Evolutionary conservation across 2,888 invertebrate species (phyloP), one percentile per base, ranked within the genome.

Genomic region (Trichogramma evanescens): DNA sequence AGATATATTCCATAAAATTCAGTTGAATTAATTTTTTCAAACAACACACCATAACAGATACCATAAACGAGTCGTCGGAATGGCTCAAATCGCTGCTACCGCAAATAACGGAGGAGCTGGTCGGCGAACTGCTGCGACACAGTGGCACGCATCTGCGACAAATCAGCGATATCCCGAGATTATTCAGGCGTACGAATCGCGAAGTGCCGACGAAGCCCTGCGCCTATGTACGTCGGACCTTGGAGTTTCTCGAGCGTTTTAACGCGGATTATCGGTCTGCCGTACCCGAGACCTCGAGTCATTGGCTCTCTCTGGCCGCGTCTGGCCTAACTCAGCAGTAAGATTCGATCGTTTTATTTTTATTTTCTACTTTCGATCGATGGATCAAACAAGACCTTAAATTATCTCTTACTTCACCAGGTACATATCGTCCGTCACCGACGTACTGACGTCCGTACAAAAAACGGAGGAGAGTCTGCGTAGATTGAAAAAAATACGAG

Each of bases 401-500:
- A 26, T 49, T 8, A 38, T 42, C n/a, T 26, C 26, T 26, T 41
- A 45, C 41, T 40, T 43, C 10, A 13, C 13, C 63, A 83, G 83
- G 70, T 91, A 91, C 78, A 84, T 83, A 72, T 82, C 81, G 68
- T 84, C 89, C 63, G 92, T 95, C 10, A 84, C 86, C 70, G 94
- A 95, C 78, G 94, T 97, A 2, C 80, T 98, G 64, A 91, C 89
- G 51, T 95, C 95, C 1, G 95, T 97, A 7, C 91, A 92, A 76
- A 94, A 91, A 80, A 97, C 96, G 68, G 96, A 97, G 75, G 95
- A 96, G 74, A 95, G 95, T 59, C 80, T 98, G 66, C 86, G 92
- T 73, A 85, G 95, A 69, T 81, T 98, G 73, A 95, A 95, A 79
- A 95, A 79, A 89, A 89, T 78, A 88, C 83, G 91, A 65, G 89